A percentile compares a stretch with the other conserved stretches of the same genome.
Evolutionary conservation across 2,888 invertebrate genomes (phyloP).

Genomic region (Stictocephala bisonia): DNA sequence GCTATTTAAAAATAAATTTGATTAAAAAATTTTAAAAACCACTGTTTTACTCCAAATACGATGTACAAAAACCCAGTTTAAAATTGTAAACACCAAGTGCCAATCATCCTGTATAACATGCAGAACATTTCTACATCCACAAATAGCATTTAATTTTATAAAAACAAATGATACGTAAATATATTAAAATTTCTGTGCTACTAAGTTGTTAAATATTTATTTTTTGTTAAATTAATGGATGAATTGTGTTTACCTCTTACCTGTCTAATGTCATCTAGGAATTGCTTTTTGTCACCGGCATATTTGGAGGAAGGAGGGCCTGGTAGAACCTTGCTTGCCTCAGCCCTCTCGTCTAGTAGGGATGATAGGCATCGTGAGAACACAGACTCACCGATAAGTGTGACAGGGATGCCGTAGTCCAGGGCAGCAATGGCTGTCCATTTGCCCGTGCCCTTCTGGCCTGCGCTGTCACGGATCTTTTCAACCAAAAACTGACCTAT

Average conservation of each 20-base stretch:
- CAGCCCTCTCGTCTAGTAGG: conserved; percentile 85
- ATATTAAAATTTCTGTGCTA: too few species aligned
- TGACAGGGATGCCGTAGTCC: conserved; percentile 97
- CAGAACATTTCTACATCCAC: too few species aligned
- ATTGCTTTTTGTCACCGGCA: conserved; percentile 79
- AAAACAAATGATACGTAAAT: too few species aligned
- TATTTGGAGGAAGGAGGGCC: conserved; percentile 74
- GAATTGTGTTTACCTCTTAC: conserved; percentile 64
- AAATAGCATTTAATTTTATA: too few species aligned
- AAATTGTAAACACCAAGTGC: too few species aligned
- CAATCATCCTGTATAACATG: too few species aligned
- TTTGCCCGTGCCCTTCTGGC: conserved; percentile 99
- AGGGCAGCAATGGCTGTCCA: conserved; percentile 98
- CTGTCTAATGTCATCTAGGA: conserved; percentile 83
- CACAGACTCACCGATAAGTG: conserved; percentile 98
- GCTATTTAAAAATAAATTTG: too few species aligned
- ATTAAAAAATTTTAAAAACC: too few species aligned
- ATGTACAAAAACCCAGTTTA: too few species aligned
- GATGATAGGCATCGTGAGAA: conserved; percentile 96
- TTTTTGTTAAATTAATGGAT: too few species aligned
- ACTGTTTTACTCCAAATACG: too few species aligned
- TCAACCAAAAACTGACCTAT: conserved; percentile 82
- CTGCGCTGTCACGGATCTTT: conserved; percentile 95
- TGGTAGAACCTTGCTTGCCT: conserved; percentile 80
- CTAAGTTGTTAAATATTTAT: too few species aligned